Evolutionary conservation across 2,888 invertebrate species (phyloP).

Genomic region (Gymnocheta viridis): DNA sequence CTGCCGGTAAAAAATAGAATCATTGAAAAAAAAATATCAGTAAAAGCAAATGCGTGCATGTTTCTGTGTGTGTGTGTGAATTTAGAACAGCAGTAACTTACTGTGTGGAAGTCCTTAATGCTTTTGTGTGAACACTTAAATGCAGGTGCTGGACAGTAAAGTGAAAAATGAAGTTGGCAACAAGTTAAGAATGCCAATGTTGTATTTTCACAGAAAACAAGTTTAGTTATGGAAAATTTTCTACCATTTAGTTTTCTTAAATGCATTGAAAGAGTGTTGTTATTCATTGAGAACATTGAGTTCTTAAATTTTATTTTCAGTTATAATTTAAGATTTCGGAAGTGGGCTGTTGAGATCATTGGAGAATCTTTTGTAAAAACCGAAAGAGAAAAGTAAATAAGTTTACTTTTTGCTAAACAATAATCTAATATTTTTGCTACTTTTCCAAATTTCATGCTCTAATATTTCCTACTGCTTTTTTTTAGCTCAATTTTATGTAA

Average conservation of each 20-base stretch:
- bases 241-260: not conserved
- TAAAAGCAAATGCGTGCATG: not conserved
- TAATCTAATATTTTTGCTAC: too few species aligned
- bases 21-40: constrained; percentile 14
- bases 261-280: not conserved
- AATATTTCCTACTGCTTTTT: not conserved
- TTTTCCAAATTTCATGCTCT: not conserved
- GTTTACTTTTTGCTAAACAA: too few species aligned
- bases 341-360: too few species aligned
- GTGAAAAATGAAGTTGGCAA: constrained; percentile 70
- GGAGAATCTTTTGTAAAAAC: too few species aligned
- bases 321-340: too few species aligned
- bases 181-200: constrained; percentile 61
- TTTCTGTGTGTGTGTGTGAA: constrained; percentile 8
- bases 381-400: too few species aligned
- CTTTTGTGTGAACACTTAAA: constrained; percentile 3
- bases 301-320: not conserved
- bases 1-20: not conserved
- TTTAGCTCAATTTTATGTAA: not conserved
- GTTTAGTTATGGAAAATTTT: not conserved
- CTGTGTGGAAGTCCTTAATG: constrained; percentile 15
- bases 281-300: not conserved
- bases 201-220: not conserved
- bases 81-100: not conserved
- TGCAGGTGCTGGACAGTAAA: constrained; percentile 51